Evolutionary conservation across 2,113 vertebrate genomes (phyloP).

Genomic region (Glaucidium brasilianum): DNA sequence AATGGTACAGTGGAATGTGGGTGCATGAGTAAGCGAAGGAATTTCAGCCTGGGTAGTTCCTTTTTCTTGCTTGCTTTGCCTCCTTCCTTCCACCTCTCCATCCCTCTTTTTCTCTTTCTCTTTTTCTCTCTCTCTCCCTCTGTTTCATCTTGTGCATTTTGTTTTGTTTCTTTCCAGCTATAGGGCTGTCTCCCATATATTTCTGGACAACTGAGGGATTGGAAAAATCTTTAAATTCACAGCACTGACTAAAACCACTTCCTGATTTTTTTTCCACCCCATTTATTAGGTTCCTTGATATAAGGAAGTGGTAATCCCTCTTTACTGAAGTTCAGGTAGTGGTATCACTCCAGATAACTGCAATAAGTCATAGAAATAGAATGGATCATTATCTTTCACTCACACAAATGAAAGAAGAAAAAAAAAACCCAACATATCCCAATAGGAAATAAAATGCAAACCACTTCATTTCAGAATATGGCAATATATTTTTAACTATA

Average conservation of each 20-base stretch:
- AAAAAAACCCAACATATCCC: not conserved
- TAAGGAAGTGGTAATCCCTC: not conserved
- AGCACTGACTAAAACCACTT: conserved; percentile 6
- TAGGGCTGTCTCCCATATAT: not conserved
- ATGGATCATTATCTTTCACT: not conserved
- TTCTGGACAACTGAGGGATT: not conserved
- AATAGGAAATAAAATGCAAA: not conserved
- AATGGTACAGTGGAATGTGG: not conserved
- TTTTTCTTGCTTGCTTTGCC: not conserved
- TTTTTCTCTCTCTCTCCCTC: not conserved
- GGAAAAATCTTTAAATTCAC: not conserved
- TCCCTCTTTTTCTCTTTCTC: not conserved
- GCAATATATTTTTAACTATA: not conserved
- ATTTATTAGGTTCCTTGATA: not conserved
- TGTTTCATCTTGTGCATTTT: not conserved
- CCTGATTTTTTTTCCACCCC: not conserved
- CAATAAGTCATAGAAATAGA: not conserved
- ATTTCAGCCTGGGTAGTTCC: not conserved
- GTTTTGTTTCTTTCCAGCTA: not conserved
- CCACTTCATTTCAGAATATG: not conserved
- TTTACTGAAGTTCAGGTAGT: not conserved
- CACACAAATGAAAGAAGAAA: not conserved
- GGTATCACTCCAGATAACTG: not conserved
- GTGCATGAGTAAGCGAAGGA: not conserved
- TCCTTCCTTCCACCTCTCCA: not conserved